Evolutionary conservation across 2,113 vertebrate species (phyloP).

Genomic region (Planiliza haematocheilus): DNA sequence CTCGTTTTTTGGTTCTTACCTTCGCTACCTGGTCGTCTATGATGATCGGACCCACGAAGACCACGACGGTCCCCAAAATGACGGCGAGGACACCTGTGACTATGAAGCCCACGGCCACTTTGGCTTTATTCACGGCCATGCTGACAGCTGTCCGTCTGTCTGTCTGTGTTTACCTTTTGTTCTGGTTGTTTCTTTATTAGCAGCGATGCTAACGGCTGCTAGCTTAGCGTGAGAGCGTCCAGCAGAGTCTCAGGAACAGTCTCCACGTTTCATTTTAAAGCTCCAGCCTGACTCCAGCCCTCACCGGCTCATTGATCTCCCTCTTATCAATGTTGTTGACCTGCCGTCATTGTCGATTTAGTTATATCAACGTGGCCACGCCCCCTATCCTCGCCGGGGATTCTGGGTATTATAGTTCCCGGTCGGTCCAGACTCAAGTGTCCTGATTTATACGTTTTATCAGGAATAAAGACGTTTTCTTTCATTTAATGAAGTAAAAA

Average conservation of each 20-base stretch:
- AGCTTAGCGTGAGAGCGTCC: neutral
- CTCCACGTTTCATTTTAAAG: neutral
- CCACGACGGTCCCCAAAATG: slow-evolving; percentile 3
- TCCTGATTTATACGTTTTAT: too few relatives aligned
- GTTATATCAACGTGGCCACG: neutral
- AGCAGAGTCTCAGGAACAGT: neutral
- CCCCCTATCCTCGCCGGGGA: neutral
- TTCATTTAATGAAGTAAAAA: too few relatives aligned
- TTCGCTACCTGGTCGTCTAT: slow-evolving; percentile 33
- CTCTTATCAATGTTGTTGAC: neutral
- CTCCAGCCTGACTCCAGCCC: too few relatives aligned
- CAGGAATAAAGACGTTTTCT: too few relatives aligned
- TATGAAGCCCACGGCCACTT: slow-evolving; percentile 14
- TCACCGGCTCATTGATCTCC: neutral
- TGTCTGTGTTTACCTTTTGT: neutral
- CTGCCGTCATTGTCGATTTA: neutral
- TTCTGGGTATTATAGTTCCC: slow-evolving; percentile 26
- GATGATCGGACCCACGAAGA: slow-evolving; percentile 22
- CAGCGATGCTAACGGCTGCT: too few relatives aligned
- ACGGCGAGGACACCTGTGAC: neutral
- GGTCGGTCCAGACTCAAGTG: too few relatives aligned
- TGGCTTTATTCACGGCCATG: slow-evolving; percentile 13
- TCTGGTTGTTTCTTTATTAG: neutral
- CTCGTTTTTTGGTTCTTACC: slow-evolving; percentile 10
- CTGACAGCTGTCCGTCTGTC: neutral